phyloP scores from a whole-genome alignment of 2,888 invertebrate genomes.

The Tachina fera region DNA sequence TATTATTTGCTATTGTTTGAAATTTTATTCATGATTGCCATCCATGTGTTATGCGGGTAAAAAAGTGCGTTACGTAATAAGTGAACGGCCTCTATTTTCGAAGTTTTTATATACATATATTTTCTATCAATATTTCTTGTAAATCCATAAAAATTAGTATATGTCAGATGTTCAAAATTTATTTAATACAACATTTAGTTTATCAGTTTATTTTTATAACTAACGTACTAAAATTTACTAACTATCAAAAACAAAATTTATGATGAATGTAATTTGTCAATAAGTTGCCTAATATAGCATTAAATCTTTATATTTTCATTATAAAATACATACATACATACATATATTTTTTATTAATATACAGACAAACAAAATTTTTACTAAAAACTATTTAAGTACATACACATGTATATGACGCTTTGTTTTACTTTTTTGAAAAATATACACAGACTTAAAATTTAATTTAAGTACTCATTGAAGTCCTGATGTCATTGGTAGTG shows the following conservation, averaged over 20 bases:
- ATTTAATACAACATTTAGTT: conserved; percentile 43
- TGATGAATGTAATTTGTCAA: background rate
- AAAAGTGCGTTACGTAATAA: too few species aligned
- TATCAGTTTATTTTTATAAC: background rate
- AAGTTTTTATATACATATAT: too few species aligned
- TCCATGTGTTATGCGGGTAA: too few species aligned
- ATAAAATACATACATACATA: conserved; percentile 11
- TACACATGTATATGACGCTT: conserved; percentile 13
- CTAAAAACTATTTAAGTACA: conserved; percentile 70
- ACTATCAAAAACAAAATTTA: background rate
- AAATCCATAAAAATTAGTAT: too few species aligned
- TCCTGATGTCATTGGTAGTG: conserved; percentile 79
- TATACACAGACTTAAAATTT: conserved; percentile 68
- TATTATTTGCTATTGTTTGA: too few species aligned
- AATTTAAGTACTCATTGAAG: conserved; percentile 83
- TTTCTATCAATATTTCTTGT: too few species aligned
- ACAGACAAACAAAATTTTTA: conserved; percentile 62
- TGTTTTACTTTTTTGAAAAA: conserved; percentile 18
- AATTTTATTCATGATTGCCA: too few species aligned
- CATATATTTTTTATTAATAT: conserved; percentile 46
- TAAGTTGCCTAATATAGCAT: conserved; percentile 40
- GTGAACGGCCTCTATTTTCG: too few species aligned
- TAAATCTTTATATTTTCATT: conserved; percentile 37
- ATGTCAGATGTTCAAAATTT: background rate
- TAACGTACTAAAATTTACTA: conserved; percentile 16